Evolutionary conservation across 2,888 invertebrate genomes (phyloP), one percentile per base, ranked within the genome.

Genomic region (Tholera decimalis): DNA sequence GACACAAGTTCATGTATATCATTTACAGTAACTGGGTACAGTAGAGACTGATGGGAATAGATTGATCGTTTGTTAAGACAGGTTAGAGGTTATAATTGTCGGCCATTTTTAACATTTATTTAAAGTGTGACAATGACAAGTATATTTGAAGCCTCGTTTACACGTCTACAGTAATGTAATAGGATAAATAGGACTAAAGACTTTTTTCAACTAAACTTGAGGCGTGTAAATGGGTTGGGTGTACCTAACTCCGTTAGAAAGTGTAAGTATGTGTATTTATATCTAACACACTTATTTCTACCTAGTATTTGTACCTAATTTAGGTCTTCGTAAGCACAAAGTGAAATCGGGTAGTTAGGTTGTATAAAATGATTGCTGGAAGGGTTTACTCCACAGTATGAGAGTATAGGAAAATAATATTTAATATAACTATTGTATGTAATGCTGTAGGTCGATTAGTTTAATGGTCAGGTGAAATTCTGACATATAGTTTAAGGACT

Each of bases 341-440:
- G 60, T 68, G 60, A 79, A 67, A 62, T 63, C 60, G 71, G 62
- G 61, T 60, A 73, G 55, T 43, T 55, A 65, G 65, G 18, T 24
- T 60, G 73, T 66, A 59, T 41, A 24, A 59, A 55, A 49, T 56
- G 35, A 59, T 57, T 62, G 64, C 26, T 66, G 57, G 39, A 59
- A 55, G 66, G 53, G 58, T 63, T 59, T 51, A 54, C 82, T 80
- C 79, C 79, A 79, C 82, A 80, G 79, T 81, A 72, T 63, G 51
- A 24, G 50, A 26, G 13, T 63, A 53, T 66, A 79, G 49, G 46
- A 49, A 64, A 72, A 69, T 73, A 53, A 71, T 47, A 24, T 61
- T 66, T 73, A 50, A 70, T 51, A 20, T 57, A 24, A 46, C 43
- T 59, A 73, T 35, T 47, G 4, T 41, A 41, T 49, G 44, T 62